Evolutionary conservation across 64 coral and sea anemone genomes (phyloP).

Genomic region (Anthopleura sola): DNA sequence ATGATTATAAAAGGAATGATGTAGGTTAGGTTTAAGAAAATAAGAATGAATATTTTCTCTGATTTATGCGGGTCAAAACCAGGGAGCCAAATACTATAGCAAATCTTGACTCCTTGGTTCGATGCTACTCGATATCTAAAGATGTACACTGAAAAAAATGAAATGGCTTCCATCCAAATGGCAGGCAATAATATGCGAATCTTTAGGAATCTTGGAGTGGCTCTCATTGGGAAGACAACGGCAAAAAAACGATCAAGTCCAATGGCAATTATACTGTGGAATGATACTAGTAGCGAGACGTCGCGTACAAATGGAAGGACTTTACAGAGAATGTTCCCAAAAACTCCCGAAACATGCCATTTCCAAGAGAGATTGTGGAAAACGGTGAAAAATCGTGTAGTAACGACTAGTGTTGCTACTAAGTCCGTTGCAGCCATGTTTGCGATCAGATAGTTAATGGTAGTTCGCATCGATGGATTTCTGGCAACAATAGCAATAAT

Average conservation of each 20-base stretch:
- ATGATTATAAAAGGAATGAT: neutral
- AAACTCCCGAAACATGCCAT: conserved; percentile 13
- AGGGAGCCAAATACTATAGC: neutral
- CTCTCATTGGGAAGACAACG: conserved; percentile 7
- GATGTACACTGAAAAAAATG: neutral
- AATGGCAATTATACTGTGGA: conserved; percentile 40
- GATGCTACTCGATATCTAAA: neutral
- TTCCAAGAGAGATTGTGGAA: neutral
- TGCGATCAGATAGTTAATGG: conserved; percentile 33
- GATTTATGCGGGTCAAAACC: neutral
- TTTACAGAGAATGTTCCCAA: conserved; percentile 21
- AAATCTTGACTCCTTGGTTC: neutral
- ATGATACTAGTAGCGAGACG: conserved; percentile 20
- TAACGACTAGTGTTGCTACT: conserved; percentile 6
- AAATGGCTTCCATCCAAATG: conserved; percentile 4
- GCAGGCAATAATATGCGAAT: neutral
- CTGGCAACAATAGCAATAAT: conserved; percentile 9
- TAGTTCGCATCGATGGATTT: conserved; percentile 33
- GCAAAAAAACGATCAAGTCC: conserved; percentile 36
- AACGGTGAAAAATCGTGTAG: neutral
- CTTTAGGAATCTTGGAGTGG: neutral
- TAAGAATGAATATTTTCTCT: neutral
- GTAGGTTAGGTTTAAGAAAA: neutral
- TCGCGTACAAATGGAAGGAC: conserved; percentile 19
- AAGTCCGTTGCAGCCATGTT: conserved; percentile 44